Evolutionary conservation across 1,140 invertebrate species (phyloP).

Genomic region (Magallana gigas): DNA sequence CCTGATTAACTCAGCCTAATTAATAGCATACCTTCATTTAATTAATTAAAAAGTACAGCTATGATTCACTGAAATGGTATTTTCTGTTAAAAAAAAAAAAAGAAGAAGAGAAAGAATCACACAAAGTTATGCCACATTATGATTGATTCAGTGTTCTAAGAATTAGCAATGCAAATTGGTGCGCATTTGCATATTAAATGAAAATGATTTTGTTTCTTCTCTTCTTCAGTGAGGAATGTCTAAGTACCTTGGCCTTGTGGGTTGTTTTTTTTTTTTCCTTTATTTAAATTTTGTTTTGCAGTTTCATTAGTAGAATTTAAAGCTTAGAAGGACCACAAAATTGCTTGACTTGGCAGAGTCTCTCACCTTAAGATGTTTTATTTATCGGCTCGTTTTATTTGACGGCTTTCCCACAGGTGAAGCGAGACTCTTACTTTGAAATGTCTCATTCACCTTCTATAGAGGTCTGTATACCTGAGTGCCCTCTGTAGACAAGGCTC

Average conservation of each 20-base stretch:
- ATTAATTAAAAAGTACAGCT: neutral
- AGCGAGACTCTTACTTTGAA: neutral
- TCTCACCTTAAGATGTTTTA: neutral
- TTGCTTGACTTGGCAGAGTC: neutral
- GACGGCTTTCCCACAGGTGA: neutral
- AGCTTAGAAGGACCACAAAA: neutral
- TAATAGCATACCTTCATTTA: neutral
- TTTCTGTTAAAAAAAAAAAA: too few species aligned
- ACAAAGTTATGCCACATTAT: neutral
- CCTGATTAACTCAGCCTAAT: slow-evolving; percentile 4
- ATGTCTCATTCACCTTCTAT: slow-evolving; percentile 2
- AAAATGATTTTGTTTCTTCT: neutral
- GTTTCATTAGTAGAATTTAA: too few species aligned
- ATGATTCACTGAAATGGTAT: slow-evolving; percentile 23
- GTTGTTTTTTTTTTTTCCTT: too few species aligned
- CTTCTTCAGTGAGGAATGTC: too few species aligned
- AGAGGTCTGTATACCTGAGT: neutral
- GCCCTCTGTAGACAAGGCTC: neutral
- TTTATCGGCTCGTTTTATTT: neutral
- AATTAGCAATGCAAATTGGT: slow-evolving; percentile 17
- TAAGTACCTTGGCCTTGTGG: too few species aligned
- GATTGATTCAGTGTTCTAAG: neutral
- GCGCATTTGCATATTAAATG: neutral
- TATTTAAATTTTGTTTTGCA: too few species aligned
- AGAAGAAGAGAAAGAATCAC: too few species aligned